Conservation (phyloP, 2,888 invertebrate species). For the Leucophenga montana region DNA sequence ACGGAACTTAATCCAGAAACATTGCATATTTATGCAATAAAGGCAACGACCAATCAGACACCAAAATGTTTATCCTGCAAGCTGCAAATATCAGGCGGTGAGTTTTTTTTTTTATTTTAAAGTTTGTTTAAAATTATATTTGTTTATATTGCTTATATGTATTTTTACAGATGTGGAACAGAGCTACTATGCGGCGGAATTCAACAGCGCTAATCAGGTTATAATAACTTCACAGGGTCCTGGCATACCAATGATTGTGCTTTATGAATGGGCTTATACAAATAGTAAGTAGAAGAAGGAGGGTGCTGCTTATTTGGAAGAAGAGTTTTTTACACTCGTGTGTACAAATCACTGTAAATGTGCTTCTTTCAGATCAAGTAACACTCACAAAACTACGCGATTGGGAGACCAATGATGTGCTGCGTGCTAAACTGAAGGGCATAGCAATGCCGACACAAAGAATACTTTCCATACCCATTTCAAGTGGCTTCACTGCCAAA, state of each 20-base stretch:
- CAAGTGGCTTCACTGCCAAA: conserved; percentile 80
- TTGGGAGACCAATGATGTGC: conserved; percentile 81
- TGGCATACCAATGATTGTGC: conserved; percentile 81
- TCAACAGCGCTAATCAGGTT: conserved; percentile 82
- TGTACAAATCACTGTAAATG: not conserved
- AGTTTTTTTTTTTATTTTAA: conserved; percentile 23
- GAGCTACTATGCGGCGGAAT: conserved; percentile 75
- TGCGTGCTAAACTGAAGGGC: conserved; percentile 74
- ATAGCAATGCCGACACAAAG: conserved; percentile 77
- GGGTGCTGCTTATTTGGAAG: too few species aligned
- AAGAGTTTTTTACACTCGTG: not conserved
- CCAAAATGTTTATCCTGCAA: conserved; percentile 85
- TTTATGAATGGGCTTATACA: conserved; percentile 74
- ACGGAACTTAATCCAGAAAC: conserved; percentile 82
- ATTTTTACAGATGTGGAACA: conserved; percentile 57
- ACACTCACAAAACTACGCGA: conserved; percentile 64
- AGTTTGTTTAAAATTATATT: not conserved
- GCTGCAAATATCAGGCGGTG: conserved; percentile 60
- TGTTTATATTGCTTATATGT: not conserved
- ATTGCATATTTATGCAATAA: conserved; percentile 86
- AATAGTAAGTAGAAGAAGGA: conserved; percentile 62
- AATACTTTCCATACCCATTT: conserved; percentile 78
- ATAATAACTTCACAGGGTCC: conserved; percentile 89
- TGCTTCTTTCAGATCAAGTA: conserved; percentile 58
- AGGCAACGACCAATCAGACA: conserved; percentile 73